Evolutionary conservation across 53 echinoderm and acorn worm species (phyloP), one percentile per base, ranked within the genome.

Genomic region (Patiria pectinifera): DNA sequence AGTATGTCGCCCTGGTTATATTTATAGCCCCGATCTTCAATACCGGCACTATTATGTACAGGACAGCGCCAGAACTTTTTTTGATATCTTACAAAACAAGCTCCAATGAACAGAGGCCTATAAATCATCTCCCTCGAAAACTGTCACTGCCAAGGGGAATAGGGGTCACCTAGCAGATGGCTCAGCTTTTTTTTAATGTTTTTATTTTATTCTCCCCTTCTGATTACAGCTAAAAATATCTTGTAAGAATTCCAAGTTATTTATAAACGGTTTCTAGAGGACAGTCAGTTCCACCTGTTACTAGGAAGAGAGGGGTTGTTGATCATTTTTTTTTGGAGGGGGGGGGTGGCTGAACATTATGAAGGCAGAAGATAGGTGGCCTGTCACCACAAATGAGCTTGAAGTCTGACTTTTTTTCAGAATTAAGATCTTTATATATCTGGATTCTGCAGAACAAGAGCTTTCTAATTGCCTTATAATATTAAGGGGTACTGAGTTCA

Each of bases 1-100:
- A 78, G 78, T 77, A 78, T 62, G 78, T 77, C 2, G 76, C 77
- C 59, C 75, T 46, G 75, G 71, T 86, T 19, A 45, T 86, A 86
- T 86, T 86, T 86, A 86, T 58, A 48, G 86, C 53, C 71, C 2
- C 9, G 58, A 3, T 48, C 86, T 19, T 35, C 74, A 86, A 48
- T 48, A 21, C 19, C 35, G 13, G 86, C 75, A 71, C 85, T 85
- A 74, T 53, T 74, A 59, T 58, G 86, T 71, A 62, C 58, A 2
- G 53, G 53, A 72, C 24, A 49, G 47, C 45, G 9, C 7, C 59
- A 63, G 24, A 85, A 60, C 66, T 85, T 14, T 35, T 35, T 5
- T 5, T 62, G 85, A 63, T 16, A 85, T 35, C 22, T 85, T 45
- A 85, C 19, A 66, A 44, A 9, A 85, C 70, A 44, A 85, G 63